A percentile compares a stretch with the other conserved stretches of the same genome.
phyloP scores from a whole-genome alignment of 1,140 invertebrate genomes.

The Pemphigus obesinymphae region DNA sequence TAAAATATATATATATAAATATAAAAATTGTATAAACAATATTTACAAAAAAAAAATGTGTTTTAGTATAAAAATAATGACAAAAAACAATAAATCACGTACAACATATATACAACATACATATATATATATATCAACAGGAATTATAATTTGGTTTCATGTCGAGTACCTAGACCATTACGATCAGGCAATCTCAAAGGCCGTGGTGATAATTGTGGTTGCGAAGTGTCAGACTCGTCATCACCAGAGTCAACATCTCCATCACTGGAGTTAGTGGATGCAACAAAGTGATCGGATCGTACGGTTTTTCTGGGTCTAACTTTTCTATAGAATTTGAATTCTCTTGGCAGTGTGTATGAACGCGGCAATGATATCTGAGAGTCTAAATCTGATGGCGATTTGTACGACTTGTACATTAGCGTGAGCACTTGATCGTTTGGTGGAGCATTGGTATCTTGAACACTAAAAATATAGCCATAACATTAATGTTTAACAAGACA shows the following conservation, averaged over 20 bases:
- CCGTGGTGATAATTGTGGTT: constrained; percentile 45
- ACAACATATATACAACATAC: too few species aligned
- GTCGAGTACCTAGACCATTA: constrained; percentile 43
- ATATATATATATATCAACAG: too few species aligned
- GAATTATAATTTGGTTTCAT: constrained; percentile 47
- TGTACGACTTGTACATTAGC: constrained; percentile 54
- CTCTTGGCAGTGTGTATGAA: constrained; percentile 75
- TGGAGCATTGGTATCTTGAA: constrained; percentile 20
- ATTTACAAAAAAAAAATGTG: constrained; percentile 27
- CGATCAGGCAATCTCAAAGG: constrained; percentile 44
- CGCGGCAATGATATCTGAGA: constrained; percentile 73
- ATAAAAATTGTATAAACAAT: constrained; percentile 14
- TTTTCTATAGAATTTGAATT: constrained; percentile 75
- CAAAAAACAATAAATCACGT: constrained; percentile 4
- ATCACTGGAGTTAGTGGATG: constrained; percentile 79
- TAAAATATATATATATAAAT: background rate
- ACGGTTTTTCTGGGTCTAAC: constrained; percentile 55
- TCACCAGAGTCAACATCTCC: constrained; percentile 53
- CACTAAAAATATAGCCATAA: background rate
- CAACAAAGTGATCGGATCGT: constrained; percentile 61
- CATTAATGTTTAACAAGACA: too few species aligned
- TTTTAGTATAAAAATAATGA: background rate
- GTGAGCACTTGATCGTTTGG: constrained; percentile 46
- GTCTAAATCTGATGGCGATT: constrained; percentile 66
- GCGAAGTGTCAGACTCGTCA: constrained; percentile 47